Base-by-base conservation (phyloP, 2,888 invertebrate species). In the Xylota sylvarum region DNA sequence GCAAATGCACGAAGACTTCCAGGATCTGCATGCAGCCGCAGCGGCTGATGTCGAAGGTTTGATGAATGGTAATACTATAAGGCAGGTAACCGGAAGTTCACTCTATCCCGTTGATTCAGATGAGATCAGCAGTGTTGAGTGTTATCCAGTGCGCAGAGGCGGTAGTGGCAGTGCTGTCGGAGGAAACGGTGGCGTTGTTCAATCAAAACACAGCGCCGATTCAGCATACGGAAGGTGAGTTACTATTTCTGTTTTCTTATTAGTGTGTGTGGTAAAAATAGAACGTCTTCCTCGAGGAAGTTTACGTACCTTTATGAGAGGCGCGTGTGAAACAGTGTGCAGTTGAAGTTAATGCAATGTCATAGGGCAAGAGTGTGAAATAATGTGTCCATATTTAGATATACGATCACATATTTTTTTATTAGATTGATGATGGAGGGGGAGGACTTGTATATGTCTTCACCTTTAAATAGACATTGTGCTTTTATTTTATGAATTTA, bases 161-260 rank as follows among this genome's bases (percentile, higher is more conserved):
- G 67, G 56, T 30, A 77, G 67, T 37, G 84, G 90, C 90, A 27
- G 90, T 90, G 32, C 89, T 89, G 6, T 89, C 89, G 14, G 90
- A 89, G 1, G 89, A 30, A 37, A 48, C n/a, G 50, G 79, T 62
- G 70, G 50, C 72, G 43, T 58, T 7, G 90, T 89, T 65, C 81
- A 86, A 80, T 91, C 92, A 4, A 93, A 93, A 85, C 89, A 91
- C 6, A 92, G 92, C 83, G 94, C 94, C 32, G 97, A 97, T 92
- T 97, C 97, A 32, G 97, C 97, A 72, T 97, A 97, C 93, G 96
- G 96, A 94, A 97, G 97, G 97, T 97, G 93, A 93, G 96, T 95
- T 0, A 2, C 0, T 43, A 32, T 23, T 7, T 58, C 27, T 27
- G 6, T 10, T 9, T 9, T 19, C 17, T 1, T 32, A 23, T 19